Evolutionary conservation across 2,113 vertebrate genomes (phyloP), one percentile per base, ranked within the genome.

Genomic region (Oophaga pumilio): DNA sequence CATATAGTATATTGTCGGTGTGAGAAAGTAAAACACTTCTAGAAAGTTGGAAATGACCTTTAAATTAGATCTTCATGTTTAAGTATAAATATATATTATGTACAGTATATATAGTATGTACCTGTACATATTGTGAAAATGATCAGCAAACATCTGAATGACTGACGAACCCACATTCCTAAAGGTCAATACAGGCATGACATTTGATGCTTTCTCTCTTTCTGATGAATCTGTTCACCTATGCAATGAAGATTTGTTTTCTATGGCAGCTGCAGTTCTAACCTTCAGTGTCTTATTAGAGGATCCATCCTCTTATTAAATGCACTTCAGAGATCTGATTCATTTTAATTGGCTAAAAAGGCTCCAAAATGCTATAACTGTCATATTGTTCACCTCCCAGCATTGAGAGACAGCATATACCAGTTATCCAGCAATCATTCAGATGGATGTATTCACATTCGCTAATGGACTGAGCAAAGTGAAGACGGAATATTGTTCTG

Each of bases 271-370:
- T 28, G 76, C 15, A 28, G 13, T 14, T 57, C 14, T 57, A 79
- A 57, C 53, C 76, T 57, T 79, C 76, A 56, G n/a, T 22, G 53
- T 26, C 53, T 79, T 24, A 79, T 79, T 79, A 79, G 52, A 17
- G 14, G 76, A 57, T 79, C n/a, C 76, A 28, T 79, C n/a, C 76
- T 78, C 76, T 53, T 78, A 24, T 78, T 78, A 78, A 78, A 78
- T 56, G 52, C 52, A 26, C n/a, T 78, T 78, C 76, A 57, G n/a
- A 79, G n/a, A 79, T 50, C 14, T 79, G 52, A 79, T 79, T 57
- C 52, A 26, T 26, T 79, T 79, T 79, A 79, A 79, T 79, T 79
- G 76, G 52, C 53, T 56, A 56, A 56, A 79, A n/a, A 79, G 50
- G n/a, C 13, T 56, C 6, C 24, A 15, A 79, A 79, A 79, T 79